These are phyloP conservation scores for Aphelocoma coerulescens DNA, from an alignment of 2,113 vertebrate species.

Conservation along the genomic window DNA sequence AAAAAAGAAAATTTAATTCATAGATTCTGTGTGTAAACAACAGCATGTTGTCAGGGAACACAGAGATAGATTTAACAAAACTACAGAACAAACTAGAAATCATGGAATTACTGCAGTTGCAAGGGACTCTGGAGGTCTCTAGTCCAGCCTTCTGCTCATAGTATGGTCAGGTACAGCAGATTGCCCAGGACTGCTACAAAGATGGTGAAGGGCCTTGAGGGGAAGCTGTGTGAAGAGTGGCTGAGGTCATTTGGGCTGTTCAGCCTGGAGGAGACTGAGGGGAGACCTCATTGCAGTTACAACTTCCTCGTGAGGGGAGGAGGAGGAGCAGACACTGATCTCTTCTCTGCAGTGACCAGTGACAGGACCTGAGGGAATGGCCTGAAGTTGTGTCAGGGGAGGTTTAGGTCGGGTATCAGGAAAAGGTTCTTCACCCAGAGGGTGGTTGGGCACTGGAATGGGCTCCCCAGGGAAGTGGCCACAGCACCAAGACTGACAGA, in stretches of 20 bases:
- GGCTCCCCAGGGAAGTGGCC: background rate
- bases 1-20: background rate
- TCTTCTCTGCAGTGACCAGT: background rate
- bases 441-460: background rate
- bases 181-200: background rate
- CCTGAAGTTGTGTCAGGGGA: background rate
- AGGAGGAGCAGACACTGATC: background rate
- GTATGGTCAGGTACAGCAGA: background rate
- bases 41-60: background rate
- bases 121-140: background rate
- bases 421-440: background rate
- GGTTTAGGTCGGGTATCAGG: background rate
- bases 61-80: background rate
- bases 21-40: background rate
- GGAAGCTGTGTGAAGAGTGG: accelerated
- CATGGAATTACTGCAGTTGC: background rate
- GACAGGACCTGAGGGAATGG: background rate
- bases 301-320: background rate
- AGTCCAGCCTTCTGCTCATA: background rate
- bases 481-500: background rate
- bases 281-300: background rate
- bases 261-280: background rate
- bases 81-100: background rate
- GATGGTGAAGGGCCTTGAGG: background rate
- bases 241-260: background rate